Base-by-base conservation (phyloP, 2,113 vertebrate species). In the Lanius ludovicianus region DNA sequence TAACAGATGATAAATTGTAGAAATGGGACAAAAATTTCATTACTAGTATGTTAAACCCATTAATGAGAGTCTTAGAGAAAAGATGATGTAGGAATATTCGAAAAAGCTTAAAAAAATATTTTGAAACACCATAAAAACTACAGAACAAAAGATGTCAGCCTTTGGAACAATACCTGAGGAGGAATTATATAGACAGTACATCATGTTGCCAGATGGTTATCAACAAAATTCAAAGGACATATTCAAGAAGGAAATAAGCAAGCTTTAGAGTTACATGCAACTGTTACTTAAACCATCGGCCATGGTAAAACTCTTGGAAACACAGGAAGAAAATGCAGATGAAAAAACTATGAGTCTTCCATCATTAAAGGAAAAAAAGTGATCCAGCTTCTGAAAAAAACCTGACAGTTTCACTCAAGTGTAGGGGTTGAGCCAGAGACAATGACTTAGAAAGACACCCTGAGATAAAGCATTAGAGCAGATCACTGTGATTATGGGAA, bases 331-430 rank as follows among this genome's bases (percentile, higher is more conserved):
- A 83, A 77, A 82, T 28, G 7, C 5, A 89, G n/a, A 42, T 1
- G 46, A 53, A 52, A 50, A 75, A 79, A 64, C 6, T 55, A 14
- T n/a, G 17, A 84, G 20, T 37, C 50, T 65, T 80, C 27, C 14
- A 8, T 37, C 59, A 63, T 24, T 16, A 91, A 84, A 84, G 24
- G 16, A 77, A 19, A 4, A 4, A 74, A 78, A 81, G 20, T 1
- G 2, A 71, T 27, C 7, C 50, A 44, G 9, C 14, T 84, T 81
- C 47, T 53, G 16, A 7, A 85, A 55, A 53, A 70, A 68, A 6
- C 0, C 23, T 4, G 5, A n/a, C 13, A 83, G 16, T 12, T 78
- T 56, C 57, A 56, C 42, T 27, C 5, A 39, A 62, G 27, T 0
- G 0, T 39, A 71, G 44, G 6, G 2, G 10, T 67, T 24, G 42